Conservation (phyloP, 2,888 invertebrate species). For the Rambutsinella grinnellia region DNA sequence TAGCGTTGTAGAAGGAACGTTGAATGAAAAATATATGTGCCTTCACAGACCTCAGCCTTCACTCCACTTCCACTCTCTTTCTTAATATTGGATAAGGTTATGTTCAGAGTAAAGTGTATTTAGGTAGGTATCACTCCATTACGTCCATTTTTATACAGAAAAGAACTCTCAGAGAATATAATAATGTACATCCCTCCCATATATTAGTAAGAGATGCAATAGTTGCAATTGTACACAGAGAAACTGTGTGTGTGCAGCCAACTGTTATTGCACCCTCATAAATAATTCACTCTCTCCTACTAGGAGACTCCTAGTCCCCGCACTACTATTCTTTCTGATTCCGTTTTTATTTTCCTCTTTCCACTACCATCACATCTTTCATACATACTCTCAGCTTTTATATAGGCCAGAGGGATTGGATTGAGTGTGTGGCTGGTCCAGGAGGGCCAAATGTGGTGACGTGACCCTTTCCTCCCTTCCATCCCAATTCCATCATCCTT, state of each 20-base stretch:
- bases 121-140: too few species aligned
- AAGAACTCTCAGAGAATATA: too few species aligned
- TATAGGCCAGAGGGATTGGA: background rate
- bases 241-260: background rate
- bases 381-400: background rate
- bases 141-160: background rate
- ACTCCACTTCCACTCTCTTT: background rate
- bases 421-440: background rate
- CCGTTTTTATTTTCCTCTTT: background rate
- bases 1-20: background rate
- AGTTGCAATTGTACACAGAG: too few species aligned
- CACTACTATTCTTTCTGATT: background rate
- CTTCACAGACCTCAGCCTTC: background rate
- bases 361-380: background rate
- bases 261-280: constrained; percentile 27
- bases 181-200: too few species aligned
- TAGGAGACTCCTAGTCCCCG: too few species aligned
- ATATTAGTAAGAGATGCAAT: too few species aligned
- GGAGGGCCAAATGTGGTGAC: background rate
- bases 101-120: background rate
- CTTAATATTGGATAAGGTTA: constrained; percentile 30
- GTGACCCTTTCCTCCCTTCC: background rate
- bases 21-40: background rate
- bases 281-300: constrained; percentile 15
- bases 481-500: background rate